Conservation (phyloP, 2,113 vertebrate species). For the Machaerirhynchus nigripectus region DNA sequence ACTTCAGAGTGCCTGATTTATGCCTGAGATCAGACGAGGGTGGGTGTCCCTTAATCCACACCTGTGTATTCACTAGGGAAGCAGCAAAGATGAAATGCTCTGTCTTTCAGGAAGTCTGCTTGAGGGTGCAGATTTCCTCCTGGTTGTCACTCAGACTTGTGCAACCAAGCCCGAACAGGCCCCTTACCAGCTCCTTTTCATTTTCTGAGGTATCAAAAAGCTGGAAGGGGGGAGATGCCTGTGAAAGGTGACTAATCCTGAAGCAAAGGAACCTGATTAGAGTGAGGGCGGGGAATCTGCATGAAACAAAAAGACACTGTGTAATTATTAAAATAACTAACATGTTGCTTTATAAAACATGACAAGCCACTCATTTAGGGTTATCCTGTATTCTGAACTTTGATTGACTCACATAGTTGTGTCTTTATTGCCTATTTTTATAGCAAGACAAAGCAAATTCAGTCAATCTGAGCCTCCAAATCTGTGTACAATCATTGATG, state of each 20-base stretch:
- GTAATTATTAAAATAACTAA: background rate
- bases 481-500: rapidly evolving
- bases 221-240: rapidly evolving
- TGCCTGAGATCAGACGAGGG: background rate
- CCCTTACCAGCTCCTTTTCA: background rate
- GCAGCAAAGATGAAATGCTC: background rate
- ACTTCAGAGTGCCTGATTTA: background rate
- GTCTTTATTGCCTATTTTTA: background rate
- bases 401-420: background rate
- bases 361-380: background rate
- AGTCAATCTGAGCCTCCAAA: background rate
- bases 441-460: background rate
- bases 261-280: background rate
- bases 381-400: background rate
- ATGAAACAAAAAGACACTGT: background rate
- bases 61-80: background rate
- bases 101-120: background rate
- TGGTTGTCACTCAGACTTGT: background rate
- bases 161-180: background rate
- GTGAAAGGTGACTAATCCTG: background rate
- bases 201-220: background rate
- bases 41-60: background rate
- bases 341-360: background rate
- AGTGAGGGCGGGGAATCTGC: background rate
- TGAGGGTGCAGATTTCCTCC: background rate